Base-by-base conservation (phyloP, 2,888 invertebrate genomes). In the Andrena haemorrhoa region DNA sequence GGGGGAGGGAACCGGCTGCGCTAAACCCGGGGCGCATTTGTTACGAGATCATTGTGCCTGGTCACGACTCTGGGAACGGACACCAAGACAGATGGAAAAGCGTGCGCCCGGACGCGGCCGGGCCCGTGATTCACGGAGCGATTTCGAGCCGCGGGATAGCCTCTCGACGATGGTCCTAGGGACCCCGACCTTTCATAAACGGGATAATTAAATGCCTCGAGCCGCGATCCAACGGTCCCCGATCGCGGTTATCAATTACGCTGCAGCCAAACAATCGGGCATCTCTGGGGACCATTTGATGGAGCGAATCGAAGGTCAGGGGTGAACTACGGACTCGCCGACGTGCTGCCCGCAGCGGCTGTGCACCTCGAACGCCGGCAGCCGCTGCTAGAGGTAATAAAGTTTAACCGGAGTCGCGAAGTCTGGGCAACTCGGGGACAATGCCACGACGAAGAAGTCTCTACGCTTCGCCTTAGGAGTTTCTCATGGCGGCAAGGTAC, bases 41-140 rank as follows among this genome's bases (percentile, higher is more conserved):
- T 83, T 82, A 82, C 69, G 53, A 82, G 77, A 83, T 83, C 83
- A 69, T 82, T 75, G 83, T 64, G 73, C 53, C 68, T 29, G 23
- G 83, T 83, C 83, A 83, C 83, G 83, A 83, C 70, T 16, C 20
- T n/a, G 70, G 16, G 61, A 51, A 58, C 71, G 64, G 73, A 70
- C 29, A 70, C 73, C 78, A 65, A 83, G 83, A 83, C 74, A 79
- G 83, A 79, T 82, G 75, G 73, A 79, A 83, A 74, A 71, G 61
- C 79, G 70, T 71, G 77, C 49, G 20, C 49, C 51, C 31, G 6
- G 47, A 26, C 2, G 58, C 53, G n/a, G 29, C 8, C 35, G 4
- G 10, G 49, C 7, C 49, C 60, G 51, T 76, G 76, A 76, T 82
- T 82, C 76, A 76, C 82, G 20, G 23, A 61, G 56, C 35, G 71